A percentile compares a stretch with the other conserved stretches of the same genome.
These are phyloP conservation scores for Cryptoprocta ferox DNA, from an alignment of 2,797 vertebrate species.

Conservation along the genomic window DNA sequence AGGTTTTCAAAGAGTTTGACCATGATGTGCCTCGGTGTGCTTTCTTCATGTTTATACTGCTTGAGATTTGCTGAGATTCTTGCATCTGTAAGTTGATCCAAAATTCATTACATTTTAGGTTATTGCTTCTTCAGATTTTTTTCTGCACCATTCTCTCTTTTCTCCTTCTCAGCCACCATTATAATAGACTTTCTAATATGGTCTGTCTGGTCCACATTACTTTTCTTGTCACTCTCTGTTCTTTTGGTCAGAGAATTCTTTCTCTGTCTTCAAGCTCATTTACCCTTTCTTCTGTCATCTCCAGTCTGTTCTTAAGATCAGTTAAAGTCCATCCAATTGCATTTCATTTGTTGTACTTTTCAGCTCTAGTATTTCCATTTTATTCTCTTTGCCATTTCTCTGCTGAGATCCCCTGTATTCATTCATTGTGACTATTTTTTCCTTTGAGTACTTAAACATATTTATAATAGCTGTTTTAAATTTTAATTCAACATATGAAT, in stretches of 20 bases:
- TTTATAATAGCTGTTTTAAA: not conserved
- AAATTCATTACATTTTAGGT: not conserved
- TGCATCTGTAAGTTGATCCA: not conserved
- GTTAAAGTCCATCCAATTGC: not conserved
- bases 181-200: not conserved
- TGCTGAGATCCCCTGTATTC: not conserved
- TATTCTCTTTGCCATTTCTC: not conserved
- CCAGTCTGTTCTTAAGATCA: not conserved
- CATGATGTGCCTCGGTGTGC: not conserved
- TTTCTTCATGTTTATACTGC: not conserved
- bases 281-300: not conserved
- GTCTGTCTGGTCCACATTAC: not conserved
- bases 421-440: not conserved
- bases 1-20: not conserved
- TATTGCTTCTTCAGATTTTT: not conserved
- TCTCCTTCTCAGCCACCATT: not conserved
- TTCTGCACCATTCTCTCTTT: not conserved
- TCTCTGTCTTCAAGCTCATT: not conserved
- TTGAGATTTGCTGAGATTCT: not conserved
- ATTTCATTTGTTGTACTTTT: not conserved
- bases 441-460: not conserved
- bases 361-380: not conserved
- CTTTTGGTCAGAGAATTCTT: not conserved
- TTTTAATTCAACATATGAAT: slow-evolving; percentile 13
- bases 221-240: not conserved